Percentiles rank a stretch among this genome's conserved stretches.
phyloP scores from a whole-genome alignment of 1,140 invertebrate species.

The Mactra quadrangularis region DNA sequence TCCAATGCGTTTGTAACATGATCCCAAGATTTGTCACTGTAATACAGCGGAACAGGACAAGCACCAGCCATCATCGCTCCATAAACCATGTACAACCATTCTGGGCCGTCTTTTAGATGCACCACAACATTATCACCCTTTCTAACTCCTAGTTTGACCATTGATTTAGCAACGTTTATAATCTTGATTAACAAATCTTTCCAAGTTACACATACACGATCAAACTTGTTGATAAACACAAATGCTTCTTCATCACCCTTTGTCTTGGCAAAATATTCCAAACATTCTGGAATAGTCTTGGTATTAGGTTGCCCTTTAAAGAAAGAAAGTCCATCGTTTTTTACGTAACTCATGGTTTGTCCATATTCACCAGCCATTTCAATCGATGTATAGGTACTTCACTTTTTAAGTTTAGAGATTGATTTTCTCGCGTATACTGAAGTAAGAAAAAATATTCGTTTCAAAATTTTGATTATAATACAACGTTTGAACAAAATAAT shows the following conservation, averaged over 20 bases:
- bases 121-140: slow-evolving; percentile 14
- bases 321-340: no score
- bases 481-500: no score
- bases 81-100: slow-evolving; percentile 19
- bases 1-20: slow-evolving; percentile 8
- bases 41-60: not conserved
- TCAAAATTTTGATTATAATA: no score
- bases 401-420: no score
- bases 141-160: slow-evolving; percentile 20
- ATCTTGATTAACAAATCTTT: not conserved
- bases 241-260: slow-evolving; percentile 16
- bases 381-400: no score
- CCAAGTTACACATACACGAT: slow-evolving; percentile 7
- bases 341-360: no score
- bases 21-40: not conserved
- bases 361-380: no score
- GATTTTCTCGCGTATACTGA: no score
- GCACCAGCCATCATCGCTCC: slow-evolving; percentile 25
- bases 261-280: not conserved
- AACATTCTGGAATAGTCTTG: no score
- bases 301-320: no score
- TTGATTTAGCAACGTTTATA: not conserved
- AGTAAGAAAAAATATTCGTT: no score
- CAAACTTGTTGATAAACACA: slow-evolving; percentile 6
- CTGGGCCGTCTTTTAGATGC: slow-evolving; percentile 5